Base-by-base conservation (phyloP, 1,140 invertebrate genomes). In the Drosophila persimilis region DNA sequence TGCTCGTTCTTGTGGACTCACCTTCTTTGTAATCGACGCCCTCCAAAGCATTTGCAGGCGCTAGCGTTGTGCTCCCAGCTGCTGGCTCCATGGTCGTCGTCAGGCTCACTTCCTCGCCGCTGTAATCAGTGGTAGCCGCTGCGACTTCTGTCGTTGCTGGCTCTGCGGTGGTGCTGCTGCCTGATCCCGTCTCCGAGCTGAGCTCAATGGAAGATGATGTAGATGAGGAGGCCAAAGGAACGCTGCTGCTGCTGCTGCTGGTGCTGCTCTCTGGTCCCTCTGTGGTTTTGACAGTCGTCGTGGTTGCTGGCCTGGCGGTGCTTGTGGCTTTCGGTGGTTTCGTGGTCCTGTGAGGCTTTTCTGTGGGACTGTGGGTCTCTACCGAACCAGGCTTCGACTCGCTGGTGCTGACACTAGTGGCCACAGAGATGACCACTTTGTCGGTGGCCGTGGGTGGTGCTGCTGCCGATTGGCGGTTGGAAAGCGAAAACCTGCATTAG, bases 21-120 rank as follows among this genome's bases (percentile, higher is more conserved):
- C 91, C 81, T 83, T 91, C 90, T 54, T 72, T 77, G 77, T 91
- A 91, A 76, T 91, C 90, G 65, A 91, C 76, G 77, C 91, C 88
- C 59, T 88, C 81, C 65, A 90, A 58, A 62, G 80, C 66, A 56
- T 72, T 85, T 24, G 78, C 56, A 54, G 83, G 77, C 54, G 78
- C 77, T 69, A 84, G 54, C 41, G 84, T 85, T 75, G 89, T 80
- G 50, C 83, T 73, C 35, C 73, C 77, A 39, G 35, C 35, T 43
- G 50, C 55, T 52, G 72, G 70, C 72, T 75, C 76, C 50, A 63
- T 67, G 62, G 69, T 76, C 11, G 76, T 80, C 53, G 57, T 81
- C 35, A 5, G 35, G 45, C 62, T 86, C 46, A 59, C 39, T 41
- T 80, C 69, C 50, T 78, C 80, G 35, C 66, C 62, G 57, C 70